Evolutionary conservation across 1,140 invertebrate genomes (phyloP), one percentile per base, ranked within the genome.

Genomic region (Drosophila rufa): DNA sequence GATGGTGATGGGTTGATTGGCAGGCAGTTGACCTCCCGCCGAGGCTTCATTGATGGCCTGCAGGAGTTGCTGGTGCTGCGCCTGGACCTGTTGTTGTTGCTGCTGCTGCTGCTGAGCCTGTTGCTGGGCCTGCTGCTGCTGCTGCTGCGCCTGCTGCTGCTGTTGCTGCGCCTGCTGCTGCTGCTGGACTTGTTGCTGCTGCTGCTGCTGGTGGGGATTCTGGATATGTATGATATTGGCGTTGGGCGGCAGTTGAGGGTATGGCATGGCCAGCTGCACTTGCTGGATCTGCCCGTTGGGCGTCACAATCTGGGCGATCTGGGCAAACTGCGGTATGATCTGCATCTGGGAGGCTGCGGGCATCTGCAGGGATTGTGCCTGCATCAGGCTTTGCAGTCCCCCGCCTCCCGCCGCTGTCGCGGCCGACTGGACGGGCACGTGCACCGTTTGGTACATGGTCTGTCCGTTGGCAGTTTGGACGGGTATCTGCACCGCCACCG

Each of bases 381-480:
- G 86, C 69, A 93, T 91, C 12, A 94, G 93, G 66, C 94, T 93
- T 56, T 93, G 93, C 25, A 92, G 19, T 9, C 66, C 56, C 9
- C 45, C 42, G 17, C 95, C 94, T 4, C 96, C 93, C 1, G 96
- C 94, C 92, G 78, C 51, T 56, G 94, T 93, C 14, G 95, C 94
- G 3, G 97, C 93, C 1, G 96, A 94, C 93, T 98, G 97, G 22
- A 98, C 94, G 0, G 97, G 98, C 82, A 99, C 96, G 93, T 99
- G 97, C 2, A 98, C 96, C 0, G 98, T 98, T 91, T 99, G 98
- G 92, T 98, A 97, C 58, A 98, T 95, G 0, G 97, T 98, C 93
- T 99, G 98, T 0, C 98, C 98, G 93, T 96, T 97, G 17, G 95
- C 95, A 8, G 97, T 96, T 67, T 97, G 96, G 60, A 99, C 97